These are phyloP conservation scores for Carassius carassius DNA, from an alignment of 2,113 vertebrate genomes.

Conservation along the genomic window DNA sequence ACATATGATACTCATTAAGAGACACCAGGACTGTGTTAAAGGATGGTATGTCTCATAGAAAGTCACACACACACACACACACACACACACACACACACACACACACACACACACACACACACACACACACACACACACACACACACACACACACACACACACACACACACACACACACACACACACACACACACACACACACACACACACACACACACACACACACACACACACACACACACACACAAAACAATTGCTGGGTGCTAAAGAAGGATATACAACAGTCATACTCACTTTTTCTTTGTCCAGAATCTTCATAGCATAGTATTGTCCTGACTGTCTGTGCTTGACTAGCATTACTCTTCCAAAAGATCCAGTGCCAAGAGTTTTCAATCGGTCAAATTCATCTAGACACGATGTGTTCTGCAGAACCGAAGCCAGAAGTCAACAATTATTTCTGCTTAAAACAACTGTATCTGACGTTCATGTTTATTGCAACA, in stretches of 20 bases:
- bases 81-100: no score
- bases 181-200: no score
- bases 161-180: no score
- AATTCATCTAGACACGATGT: slow-evolving; percentile 96
- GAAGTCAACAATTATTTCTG: neutral
- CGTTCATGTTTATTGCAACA: neutral
- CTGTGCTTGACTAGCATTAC: slow-evolving; percentile 99
- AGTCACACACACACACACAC: no score
- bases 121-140: no score
- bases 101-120: no score
- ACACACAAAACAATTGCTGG: neutral
- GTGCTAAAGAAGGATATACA: neutral
- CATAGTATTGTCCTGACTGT: slow-evolving; percentile 95
- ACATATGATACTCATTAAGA: neutral
- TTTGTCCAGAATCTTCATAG: slow-evolving; percentile 99
- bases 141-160: no score
- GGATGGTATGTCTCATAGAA: neutral
- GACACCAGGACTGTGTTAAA: neutral
- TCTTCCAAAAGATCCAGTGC: slow-evolving; percentile 96
- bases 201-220: no score
- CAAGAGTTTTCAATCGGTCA: slow-evolving; percentile 95
- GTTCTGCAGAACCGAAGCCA: slow-evolving; percentile 76
- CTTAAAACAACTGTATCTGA: neutral
- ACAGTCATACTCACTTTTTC: slow-evolving; percentile 85
- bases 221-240: no score